Percentiles rank a stretch among this genome's conserved stretches.
phyloP scores from a whole-genome alignment of 2,888 invertebrate genomes.

The Pyrrhosoma nymphula region DNA sequence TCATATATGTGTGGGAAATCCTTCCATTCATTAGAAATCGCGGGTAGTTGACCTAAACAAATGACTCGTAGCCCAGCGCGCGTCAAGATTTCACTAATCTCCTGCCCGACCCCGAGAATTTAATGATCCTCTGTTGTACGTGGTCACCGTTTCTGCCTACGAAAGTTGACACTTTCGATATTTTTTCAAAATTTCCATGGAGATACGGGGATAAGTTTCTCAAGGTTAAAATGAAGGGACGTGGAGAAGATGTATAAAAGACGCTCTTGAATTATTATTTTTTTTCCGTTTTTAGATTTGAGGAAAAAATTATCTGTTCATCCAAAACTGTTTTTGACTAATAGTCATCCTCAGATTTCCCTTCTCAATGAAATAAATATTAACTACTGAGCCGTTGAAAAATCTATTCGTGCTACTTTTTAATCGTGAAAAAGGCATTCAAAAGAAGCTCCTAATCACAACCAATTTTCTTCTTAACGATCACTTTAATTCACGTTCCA shows the following conservation, averaged over 20 bases:
- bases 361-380: not conserved
- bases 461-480: no score
- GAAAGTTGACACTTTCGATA: not conserved
- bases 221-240: not conserved
- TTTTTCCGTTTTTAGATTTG: no score
- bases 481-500: no score
- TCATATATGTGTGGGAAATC: not conserved
- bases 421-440: not conserved
- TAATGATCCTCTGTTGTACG: not conserved
- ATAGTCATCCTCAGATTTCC: not conserved
- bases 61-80: not conserved
- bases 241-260: not conserved
- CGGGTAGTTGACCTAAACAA: not conserved
- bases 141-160: not conserved
- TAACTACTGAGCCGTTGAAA: no score
- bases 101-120: not conserved
- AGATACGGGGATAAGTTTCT: not conserved
- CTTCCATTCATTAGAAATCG: conserved; percentile 6
- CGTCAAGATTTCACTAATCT: conserved; percentile 18
- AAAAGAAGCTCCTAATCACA: no score
- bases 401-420: no score
- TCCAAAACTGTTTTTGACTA: not conserved
- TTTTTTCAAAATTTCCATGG: not conserved
- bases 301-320: not conserved
- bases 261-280: no score